phyloP scores from a whole-genome alignment of 2,113 vertebrate species.

The Sinocyclocheilus anophthalmus region DNA sequence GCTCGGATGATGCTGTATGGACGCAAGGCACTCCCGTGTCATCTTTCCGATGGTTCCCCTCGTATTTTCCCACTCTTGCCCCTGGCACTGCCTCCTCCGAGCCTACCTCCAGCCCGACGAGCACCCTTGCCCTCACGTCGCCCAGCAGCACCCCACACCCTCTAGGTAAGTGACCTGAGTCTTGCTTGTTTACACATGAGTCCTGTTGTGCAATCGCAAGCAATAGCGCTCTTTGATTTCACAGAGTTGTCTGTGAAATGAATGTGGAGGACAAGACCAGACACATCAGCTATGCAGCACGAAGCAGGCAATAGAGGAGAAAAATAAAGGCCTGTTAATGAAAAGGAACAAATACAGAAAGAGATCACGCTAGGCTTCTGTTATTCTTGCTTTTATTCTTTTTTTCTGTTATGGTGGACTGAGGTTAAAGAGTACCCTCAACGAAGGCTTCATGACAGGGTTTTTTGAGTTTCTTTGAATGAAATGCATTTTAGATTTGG shows the following conservation, averaged over 20 bases:
- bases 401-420: not conserved
- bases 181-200: slow-evolving; percentile 61
- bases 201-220: slow-evolving; percentile 77
- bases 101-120: slow-evolving; percentile 39
- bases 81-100: slow-evolving; percentile 20
- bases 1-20: slow-evolving; percentile 32
- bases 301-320: slow-evolving; percentile 73
- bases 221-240: slow-evolving; percentile 75
- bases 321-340: slow-evolving; percentile 69
- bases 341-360: slow-evolving; percentile 68
- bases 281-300: slow-evolving; percentile 77
- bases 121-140: slow-evolving; percentile 32
- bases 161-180: slow-evolving; percentile 60
- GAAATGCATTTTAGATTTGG: slow-evolving; percentile 46
- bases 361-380: slow-evolving; percentile 65
- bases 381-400: slow-evolving; percentile 56
- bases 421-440: slow-evolving; percentile 42
- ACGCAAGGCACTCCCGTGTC: slow-evolving; percentile 10
- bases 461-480: slow-evolving; percentile 56
- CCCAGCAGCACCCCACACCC: slow-evolving; percentile 52
- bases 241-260: slow-evolving; percentile 61
- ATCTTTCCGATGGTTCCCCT: slow-evolving; percentile 42
- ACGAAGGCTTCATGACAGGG: slow-evolving; percentile 59
- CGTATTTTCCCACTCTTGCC: slow-evolving; percentile 41
- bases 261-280: slow-evolving; percentile 80